Percentiles rank a stretch among this genome's conserved stretches.
Conservation (phyloP, 2,888 invertebrate genomes). For the Tipula vernalis region DNA sequence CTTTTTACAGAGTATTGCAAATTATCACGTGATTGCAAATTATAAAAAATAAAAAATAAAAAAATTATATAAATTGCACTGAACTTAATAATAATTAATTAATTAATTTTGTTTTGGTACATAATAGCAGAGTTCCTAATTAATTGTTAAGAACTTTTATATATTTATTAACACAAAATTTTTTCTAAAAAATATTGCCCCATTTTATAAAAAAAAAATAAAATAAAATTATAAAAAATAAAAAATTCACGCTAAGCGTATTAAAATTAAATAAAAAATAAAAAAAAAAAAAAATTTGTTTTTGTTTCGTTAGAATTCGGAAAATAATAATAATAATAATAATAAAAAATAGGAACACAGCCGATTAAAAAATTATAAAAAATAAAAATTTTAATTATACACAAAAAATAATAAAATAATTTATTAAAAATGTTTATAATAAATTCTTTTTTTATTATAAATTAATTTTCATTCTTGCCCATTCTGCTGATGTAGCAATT, state of each 20-base stretch:
- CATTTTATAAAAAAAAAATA: background rate
- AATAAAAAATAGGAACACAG: slow-evolving; percentile 5
- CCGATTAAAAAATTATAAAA: background rate
- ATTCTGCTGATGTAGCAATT: slow-evolving; percentile 57
- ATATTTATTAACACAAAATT: background rate
- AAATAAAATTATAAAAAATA: background rate
- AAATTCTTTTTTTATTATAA: background rate
- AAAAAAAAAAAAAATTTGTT: background rate
- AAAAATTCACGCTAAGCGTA: background rate
- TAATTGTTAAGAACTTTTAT: background rate
- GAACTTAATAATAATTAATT: background rate
- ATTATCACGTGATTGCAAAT: background rate
- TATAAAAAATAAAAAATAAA: background rate
- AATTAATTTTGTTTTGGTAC: slow-evolving; percentile 10
- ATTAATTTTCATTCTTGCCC: slow-evolving; percentile 55
- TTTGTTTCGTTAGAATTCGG: background rate
- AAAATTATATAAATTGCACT: background rate
- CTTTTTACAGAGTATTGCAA: background rate
- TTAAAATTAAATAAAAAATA: background rate
- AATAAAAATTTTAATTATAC: background rate
- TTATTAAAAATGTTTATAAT: background rate
- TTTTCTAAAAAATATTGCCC: slow-evolving; percentile 10
- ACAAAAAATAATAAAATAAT: background rate
- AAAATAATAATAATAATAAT: background rate
- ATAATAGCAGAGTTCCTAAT: slow-evolving; percentile 6